A percentile compares a stretch with the other conserved stretches of the same genome.
Conservation (phyloP, 2,888 invertebrate species). For the Agriopis marginaria region DNA sequence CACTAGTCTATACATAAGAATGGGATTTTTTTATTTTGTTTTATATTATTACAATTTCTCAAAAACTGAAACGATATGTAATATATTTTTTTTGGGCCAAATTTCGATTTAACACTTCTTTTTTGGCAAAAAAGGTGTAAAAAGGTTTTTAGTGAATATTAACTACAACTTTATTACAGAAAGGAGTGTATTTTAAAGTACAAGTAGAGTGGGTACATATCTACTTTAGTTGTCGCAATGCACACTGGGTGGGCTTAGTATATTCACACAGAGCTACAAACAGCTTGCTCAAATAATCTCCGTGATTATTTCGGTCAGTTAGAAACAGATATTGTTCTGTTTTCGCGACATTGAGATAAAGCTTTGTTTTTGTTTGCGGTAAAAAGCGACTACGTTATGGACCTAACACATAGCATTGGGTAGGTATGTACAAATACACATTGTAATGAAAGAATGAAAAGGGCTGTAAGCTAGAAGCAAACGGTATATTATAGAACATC, state of each 20-base stretch:
- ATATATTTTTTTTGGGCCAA: too few relatives aligned
- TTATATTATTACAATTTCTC: too few relatives aligned
- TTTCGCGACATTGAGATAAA: constrained; percentile 47
- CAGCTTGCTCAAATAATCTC: constrained; percentile 17
- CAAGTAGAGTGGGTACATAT: not conserved
- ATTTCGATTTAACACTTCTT: not conserved
- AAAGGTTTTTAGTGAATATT: constrained; percentile 7
- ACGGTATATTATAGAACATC: too few relatives aligned
- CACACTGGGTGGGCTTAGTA: not conserved
- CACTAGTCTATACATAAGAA: too few relatives aligned
- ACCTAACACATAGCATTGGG: constrained; percentile 30
- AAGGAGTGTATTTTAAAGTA: not conserved
- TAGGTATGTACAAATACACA: constrained; percentile 11
- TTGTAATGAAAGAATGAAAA: constrained; percentile 12
- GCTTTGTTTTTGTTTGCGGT: constrained; percentile 48
- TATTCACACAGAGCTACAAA: constrained; percentile 14
- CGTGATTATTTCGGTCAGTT: constrained; percentile 15
- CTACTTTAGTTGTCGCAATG: constrained; percentile 4
- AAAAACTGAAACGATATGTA: too few relatives aligned
- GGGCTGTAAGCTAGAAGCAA: not conserved
- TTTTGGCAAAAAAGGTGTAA: not conserved
- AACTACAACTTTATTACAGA: too few relatives aligned
- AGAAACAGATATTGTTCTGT: constrained; percentile 15
- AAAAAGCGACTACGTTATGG: constrained; percentile 47
- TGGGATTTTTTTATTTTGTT: too few relatives aligned